Evolutionary conservation across 1,140 invertebrate species (phyloP).

Genomic region (Drosophila tani): DNA sequence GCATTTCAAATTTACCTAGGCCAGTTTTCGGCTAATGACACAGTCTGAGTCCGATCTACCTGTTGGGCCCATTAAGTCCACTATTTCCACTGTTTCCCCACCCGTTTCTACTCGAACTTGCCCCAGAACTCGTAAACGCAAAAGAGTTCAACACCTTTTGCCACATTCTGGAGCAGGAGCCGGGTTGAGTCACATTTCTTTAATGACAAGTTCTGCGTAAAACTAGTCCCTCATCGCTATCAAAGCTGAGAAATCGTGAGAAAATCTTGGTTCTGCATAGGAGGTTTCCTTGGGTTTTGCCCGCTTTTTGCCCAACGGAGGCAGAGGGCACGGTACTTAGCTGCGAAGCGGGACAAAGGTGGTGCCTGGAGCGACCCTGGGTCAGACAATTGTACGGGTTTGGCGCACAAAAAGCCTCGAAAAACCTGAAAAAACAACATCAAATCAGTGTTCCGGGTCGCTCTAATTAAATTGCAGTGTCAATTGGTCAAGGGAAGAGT

Average conservation of each 20-base stretch:
- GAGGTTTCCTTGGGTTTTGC: conserved; percentile 41
- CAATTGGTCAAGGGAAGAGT: conserved; percentile 58
- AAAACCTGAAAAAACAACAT: conserved; percentile 72
- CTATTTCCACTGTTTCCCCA: conserved; percentile 37
- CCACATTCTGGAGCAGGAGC: conserved; percentile 37
- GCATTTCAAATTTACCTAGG: conserved; percentile 66
- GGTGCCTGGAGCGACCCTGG: conserved; percentile 61
- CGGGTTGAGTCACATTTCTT: conserved; percentile 54
- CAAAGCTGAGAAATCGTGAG: conserved; percentile 74
- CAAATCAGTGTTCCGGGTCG: conserved; percentile 70
- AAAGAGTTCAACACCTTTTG: conserved; percentile 77
- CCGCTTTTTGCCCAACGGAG: conserved; percentile 19
- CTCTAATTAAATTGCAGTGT: conserved; percentile 81
- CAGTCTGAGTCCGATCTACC: conserved; percentile 55
- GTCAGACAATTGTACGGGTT: conserved; percentile 60
- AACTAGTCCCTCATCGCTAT: conserved; percentile 67
- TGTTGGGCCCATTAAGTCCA: conserved; percentile 62
- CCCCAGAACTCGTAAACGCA: conserved; percentile 55
- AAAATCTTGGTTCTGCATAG: conserved; percentile 72
- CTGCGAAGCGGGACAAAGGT: conserved; percentile 74
- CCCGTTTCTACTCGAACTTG: conserved; percentile 39
- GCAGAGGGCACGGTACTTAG: conserved; percentile 41
- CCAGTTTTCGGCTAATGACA: conserved; percentile 64
- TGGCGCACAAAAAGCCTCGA: conserved; percentile 38
- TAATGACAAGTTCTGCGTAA: conserved; percentile 76